Evolutionary conservation across 2,888 invertebrate species (phyloP), one percentile per base, ranked within the genome.

Genomic region (Candidula unifasciata): DNA sequence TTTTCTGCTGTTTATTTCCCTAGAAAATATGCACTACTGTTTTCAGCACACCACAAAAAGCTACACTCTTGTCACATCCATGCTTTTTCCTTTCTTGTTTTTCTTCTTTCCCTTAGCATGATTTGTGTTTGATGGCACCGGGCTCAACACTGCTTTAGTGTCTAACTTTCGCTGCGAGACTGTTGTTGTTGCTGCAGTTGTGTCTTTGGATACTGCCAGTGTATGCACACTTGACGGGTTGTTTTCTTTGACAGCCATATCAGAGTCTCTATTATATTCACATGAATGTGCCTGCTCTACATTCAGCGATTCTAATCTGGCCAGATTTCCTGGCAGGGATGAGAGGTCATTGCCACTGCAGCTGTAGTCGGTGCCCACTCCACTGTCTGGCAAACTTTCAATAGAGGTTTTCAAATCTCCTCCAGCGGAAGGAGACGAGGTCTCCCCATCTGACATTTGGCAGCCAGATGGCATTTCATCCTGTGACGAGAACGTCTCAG

Each of bases 351-450:
- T 60, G 35, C 66, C 35, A 24, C 66, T 68, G 35, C 76, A 74
- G 76, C 44, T 54, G n/a, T 73, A 69, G 35, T 83, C 83, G 66
- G 80, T 60, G 60, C 80, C 76, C n/a, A 83, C 80, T 37, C 85
- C 85, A 27, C 83, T 80, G 64, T 83, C 85, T 24, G 82, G 79
- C 16, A 79, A 79, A 52, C 79, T 79, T 79, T 79, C 79, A 27
- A 52, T 66, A 21, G 79, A 79, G n/a, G 68, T 68, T 21, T 79
- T 66, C 66, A 64, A 44, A 44, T 79, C 27, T 68, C 52, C 68
- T 52, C 37, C 24, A 30, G 37, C 30, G 3, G 24, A 64, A 0
- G 79, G 79, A 30, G 68, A 79, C 8, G 37, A 37, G n/a, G 60
- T 30, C 21, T 27, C 79, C 27, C 6, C 44, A 13, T 30, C 66